phyloP scores from a whole-genome alignment of 1,140 invertebrate species.

The Ips nitidus region DNA sequence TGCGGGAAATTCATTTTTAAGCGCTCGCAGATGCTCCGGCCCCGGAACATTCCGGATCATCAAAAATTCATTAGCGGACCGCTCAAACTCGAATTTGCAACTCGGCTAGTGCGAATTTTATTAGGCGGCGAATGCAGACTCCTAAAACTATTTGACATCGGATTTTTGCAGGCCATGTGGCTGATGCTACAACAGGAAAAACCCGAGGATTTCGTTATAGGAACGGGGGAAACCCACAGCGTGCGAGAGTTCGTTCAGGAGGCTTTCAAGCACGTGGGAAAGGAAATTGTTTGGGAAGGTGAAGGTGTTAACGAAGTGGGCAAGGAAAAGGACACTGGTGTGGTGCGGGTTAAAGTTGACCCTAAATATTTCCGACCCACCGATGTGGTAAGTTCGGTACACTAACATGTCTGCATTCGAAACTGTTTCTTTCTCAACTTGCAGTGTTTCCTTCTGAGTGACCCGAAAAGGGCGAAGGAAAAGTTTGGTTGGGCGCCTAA shows the following conservation, averaged over 20 bases:
- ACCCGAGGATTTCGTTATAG: conserved; percentile 97
- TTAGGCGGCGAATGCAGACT: neutral
- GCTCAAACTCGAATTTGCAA: conserved; percentile 26
- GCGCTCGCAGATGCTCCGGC: conserved; percentile 7
- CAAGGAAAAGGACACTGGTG: conserved; percentile 76
- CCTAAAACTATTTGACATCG: neutral
- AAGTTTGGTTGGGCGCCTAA: conserved; percentile 87
- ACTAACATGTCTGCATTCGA: neutral
- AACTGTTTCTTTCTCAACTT: neutral
- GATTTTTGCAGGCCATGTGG: conserved; percentile 90
- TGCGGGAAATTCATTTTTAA: conserved; percentile 17
- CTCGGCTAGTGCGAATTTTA: conserved; percentile 19
- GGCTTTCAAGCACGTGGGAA: conserved; percentile 80
- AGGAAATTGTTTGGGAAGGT: conserved; percentile 83
- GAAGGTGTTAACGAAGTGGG: conserved; percentile 84
- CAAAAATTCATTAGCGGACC: conserved; percentile 19
- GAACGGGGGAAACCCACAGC: conserved; percentile 92
- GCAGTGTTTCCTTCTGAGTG: conserved; percentile 85
- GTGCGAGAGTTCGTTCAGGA: conserved; percentile 96
- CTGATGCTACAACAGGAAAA: conserved; percentile 94
- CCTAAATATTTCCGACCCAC: conserved; percentile 96
- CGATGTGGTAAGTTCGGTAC: conserved; percentile 81
- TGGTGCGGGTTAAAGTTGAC: conserved; percentile 88
- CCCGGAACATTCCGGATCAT: neutral
- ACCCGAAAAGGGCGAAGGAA: conserved; percentile 85